phyloP scores from a whole-genome alignment of 2,113 vertebrate species.

The Crotalus viridis region DNA sequence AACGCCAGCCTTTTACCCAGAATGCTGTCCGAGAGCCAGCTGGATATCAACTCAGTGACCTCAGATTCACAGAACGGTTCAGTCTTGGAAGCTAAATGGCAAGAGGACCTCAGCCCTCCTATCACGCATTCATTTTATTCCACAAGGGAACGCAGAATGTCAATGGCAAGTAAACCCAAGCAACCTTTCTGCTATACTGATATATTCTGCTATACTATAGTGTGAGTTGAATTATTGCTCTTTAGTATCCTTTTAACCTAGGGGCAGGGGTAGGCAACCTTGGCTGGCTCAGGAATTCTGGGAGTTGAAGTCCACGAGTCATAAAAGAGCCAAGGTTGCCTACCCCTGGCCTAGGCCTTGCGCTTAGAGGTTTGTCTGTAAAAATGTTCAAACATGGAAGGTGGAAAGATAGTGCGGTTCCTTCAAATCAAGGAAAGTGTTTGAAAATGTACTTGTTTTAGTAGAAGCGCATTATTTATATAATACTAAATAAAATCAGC shows the following conservation, averaged over 20 bases:
- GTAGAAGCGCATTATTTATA: neutral
- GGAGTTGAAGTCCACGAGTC: no score
- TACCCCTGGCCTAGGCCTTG: neutral
- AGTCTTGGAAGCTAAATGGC: slow-evolving; percentile 63
- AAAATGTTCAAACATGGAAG: neutral
- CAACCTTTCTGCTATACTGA: slow-evolving; percentile 33
- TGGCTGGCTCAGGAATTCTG: no score
- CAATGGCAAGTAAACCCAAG: slow-evolving; percentile 84
- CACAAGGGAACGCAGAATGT: slow-evolving; percentile 79
- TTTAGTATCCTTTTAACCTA: neutral
- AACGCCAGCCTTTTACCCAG: slow-evolving; percentile 85
- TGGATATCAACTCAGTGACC: slow-evolving; percentile 71
- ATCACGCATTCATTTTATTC: slow-evolving; percentile 70
- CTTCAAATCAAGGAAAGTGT: neutral
- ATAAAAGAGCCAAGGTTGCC: no score
- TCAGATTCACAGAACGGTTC: slow-evolving; percentile 66
- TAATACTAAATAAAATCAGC: neutral
- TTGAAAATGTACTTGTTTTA: neutral
- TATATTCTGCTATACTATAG: slow-evolving; percentile 45
- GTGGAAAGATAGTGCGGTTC: neutral
- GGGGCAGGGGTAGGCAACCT: no score
- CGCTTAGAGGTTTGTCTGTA: neutral
- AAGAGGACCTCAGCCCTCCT: slow-evolving; percentile 67
- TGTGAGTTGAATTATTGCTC: slow-evolving; percentile 30
- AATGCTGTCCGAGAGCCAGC: slow-evolving; percentile 74